A percentile compares a stretch with the other conserved stretches of the same genome.
phyloP scores from a whole-genome alignment of 2,888 invertebrate species.

The Pandemis cinnamomeana region DNA sequence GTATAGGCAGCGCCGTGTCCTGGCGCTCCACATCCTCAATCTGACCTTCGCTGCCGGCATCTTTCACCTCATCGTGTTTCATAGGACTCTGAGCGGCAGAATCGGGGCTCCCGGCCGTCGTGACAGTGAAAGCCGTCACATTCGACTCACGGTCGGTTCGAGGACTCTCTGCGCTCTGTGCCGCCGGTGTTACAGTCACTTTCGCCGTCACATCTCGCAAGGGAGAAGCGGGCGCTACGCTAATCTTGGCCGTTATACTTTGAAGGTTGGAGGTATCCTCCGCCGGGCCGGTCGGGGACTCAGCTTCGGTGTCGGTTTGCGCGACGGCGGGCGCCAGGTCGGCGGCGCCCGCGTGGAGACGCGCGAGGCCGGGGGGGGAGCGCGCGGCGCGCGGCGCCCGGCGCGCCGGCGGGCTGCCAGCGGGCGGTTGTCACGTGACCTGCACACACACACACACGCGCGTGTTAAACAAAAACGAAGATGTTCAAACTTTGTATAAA shows the following conservation, averaged over 20 bases:
- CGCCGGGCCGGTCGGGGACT: neutral
- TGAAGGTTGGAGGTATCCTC: neutral
- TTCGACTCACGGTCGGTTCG: neutral
- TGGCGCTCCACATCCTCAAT: neutral
- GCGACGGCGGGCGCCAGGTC: neutral
- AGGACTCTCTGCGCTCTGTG: no score
- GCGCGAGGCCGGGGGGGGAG: neutral
- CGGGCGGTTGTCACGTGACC: constrained; percentile 73
- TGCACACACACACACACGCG: neutral
- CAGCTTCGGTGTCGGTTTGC: no score
- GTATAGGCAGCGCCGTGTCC: constrained; percentile 46
- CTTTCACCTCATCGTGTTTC: neutral
- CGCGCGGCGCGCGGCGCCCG: neutral
- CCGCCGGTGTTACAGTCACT: no score
- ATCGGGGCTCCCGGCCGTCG: neutral
- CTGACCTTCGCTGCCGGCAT: neutral
- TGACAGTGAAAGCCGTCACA: constrained; percentile 1
- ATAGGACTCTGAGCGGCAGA: constrained; percentile 18
- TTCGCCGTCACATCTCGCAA: neutral
- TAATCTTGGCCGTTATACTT: neutral
- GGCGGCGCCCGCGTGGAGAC: constrained; percentile 3
- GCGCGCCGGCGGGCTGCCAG: constrained; percentile 13
- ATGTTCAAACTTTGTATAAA: no score
- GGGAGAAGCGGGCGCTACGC: neutral
- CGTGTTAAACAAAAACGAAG: neutral